Base-by-base conservation (phyloP, 2,888 invertebrate genomes). In the Achlya flavicornis region DNA sequence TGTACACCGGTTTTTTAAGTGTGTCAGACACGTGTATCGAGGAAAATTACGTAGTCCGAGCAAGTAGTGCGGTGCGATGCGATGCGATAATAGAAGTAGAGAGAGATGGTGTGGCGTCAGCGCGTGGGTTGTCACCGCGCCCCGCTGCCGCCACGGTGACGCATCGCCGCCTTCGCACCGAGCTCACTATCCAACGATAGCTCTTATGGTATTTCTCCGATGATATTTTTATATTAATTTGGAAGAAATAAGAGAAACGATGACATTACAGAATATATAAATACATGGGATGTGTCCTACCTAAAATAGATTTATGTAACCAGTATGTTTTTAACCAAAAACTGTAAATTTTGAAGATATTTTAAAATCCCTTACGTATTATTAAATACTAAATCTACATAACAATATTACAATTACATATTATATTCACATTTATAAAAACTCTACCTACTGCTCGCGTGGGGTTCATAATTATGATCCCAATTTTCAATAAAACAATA, bases 131-230 rank as follows among this genome's bases (percentile, higher is more conserved):
- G 85, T 69, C 83, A 83, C 80, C 83, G 76, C 75, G 85, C 89
- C 86, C 80, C 79, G 77, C 80, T 76, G 84, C 88, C 89, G 88
- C 90, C 89, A 73, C 67, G 77, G 80, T 90, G 91, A 90, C 90
- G 89, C 89, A 88, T 82, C 83, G 74, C 62, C 71, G 72, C 65
- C 66, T 62, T 61, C 68, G 63, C 72, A 61, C 61, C 59, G 64
- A 10, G 19, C 10, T 53, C 53, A 1, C 11, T 19, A 53, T 78
- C 75, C 61, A 38, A 68, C 64, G 75, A 80, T 64, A 65, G 26
- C 60, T 81, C 77, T 59, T 59, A 62, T 74, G 72, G 79, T 68
- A 71, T n/a, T n/a, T n/a, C n/a, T 26, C 26, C 26, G 26, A 26
- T 64, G 64, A n/a, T 64, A 71, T 53, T 61, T 58, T 62, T 64